Evolutionary conservation across 2,797 vertebrate genomes (phyloP).

Genomic region (Mycteria americana): DNA sequence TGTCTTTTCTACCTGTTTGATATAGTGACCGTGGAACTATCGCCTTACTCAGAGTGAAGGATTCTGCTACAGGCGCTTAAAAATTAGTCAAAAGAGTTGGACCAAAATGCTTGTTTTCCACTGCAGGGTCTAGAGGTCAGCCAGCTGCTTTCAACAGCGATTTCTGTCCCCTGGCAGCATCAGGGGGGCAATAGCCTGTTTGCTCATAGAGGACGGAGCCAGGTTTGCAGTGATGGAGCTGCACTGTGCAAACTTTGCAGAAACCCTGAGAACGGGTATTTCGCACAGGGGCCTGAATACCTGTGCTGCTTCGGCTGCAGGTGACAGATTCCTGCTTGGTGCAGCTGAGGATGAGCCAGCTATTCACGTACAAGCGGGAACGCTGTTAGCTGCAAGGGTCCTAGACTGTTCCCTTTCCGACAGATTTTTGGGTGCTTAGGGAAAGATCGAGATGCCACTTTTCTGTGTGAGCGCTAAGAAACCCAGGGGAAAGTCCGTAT

Average conservation of each 20-base stretch:
- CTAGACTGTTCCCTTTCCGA: background rate
- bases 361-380: accelerated
- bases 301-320: background rate
- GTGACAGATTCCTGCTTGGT: background rate
- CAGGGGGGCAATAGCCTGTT: accelerated
- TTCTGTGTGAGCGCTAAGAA: background rate
- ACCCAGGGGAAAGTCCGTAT: background rate
- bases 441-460: background rate
- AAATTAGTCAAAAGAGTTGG: background rate
- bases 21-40: background rate
- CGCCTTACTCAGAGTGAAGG: background rate
- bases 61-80: background rate
- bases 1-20: background rate
- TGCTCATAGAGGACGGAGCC: accelerated
- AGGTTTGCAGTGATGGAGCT: background rate
- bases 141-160: background rate
- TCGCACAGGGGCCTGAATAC: background rate
- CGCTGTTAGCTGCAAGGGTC: accelerated
- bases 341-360: background rate
- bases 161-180: background rate
- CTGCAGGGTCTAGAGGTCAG: background rate
- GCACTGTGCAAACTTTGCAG: background rate
- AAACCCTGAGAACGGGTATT: background rate
- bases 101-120: accelerated
- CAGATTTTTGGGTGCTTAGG: background rate